These are phyloP conservation scores for Pelmatolapia mariae DNA, from an alignment of 2,113 vertebrate species.

Conservation along the genomic window DNA sequence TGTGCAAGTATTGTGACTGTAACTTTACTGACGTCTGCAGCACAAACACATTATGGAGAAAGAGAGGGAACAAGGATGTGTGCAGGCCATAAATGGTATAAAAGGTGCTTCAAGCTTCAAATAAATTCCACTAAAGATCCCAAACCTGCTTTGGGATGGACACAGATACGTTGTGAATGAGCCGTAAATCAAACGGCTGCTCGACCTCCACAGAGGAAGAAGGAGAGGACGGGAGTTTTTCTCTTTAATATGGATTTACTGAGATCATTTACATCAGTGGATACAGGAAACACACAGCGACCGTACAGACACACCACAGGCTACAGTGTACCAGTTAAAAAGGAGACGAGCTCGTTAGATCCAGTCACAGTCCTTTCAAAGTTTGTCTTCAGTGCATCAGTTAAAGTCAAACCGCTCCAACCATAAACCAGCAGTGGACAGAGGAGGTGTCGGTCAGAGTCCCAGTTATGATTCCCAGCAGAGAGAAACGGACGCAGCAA, in stretches of 20 bases:
- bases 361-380: neutral
- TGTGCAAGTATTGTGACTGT: neutral
- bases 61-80: fast-evolving
- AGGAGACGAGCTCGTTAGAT: neutral
- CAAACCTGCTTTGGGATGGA: neutral
- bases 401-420: fast-evolving
- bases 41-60: neutral
- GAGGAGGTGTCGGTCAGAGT: fast-evolving
- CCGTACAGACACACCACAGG: neutral
- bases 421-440: neutral
- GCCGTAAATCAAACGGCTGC: fast-evolving
- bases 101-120: neutral
- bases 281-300: neutral
- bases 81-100: neutral
- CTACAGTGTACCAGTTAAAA: neutral
- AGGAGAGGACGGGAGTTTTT: neutral
- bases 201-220: neutral
- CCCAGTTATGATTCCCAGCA: neutral
- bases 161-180: neutral
- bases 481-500: neutral
- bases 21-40: fast-evolving
- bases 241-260: slow-evolving; percentile 43
- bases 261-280: neutral
- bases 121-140: neutral
- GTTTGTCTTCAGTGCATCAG: neutral